Evolutionary conservation across 2,113 vertebrate species (phyloP), one percentile per base, ranked within the genome.

Genomic region (Platysternon megacephalum): DNA sequence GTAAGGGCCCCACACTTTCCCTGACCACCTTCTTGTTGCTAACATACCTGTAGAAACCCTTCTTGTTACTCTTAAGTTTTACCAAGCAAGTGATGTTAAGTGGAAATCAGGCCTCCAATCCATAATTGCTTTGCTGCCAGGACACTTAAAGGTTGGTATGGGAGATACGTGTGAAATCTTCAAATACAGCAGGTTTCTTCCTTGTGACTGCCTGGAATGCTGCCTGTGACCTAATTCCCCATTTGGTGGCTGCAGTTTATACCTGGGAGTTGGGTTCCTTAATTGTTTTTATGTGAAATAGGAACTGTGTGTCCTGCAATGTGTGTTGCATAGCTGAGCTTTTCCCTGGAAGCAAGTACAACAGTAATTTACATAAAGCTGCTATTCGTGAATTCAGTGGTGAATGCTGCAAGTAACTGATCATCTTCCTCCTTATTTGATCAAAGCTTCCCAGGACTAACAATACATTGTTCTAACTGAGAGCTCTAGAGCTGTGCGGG

Each of bases 151-250:
- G 28, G 8, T 74, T 55, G 78, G 22, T 28, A 78, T 91, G 39
- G 44, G 17, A 48, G 74, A 44, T 76, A 83, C 56, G 35, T 74
- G 42, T 35, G 55, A 90, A 76, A 56, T 81, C 26, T 12, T 86
- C 4, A 1, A 1, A 0, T 48, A 11, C 6, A 1, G 82, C 42
- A 72, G 52, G 6, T 78, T 29, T 51, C 51, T 35, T 72, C 84
- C 39, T 29, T 84, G 26, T 85, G 83, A 3, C 29, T 88, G 0
- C 3, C 42, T 26, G 11, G 17, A 22, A 1, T 80, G 55, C 56
- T 65, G 4, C 24, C 42, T 82, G 81, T 82, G 79, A 78, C 9
- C 4, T 24, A 16, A 1, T 88, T 49, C 22, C 0, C 0, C 42
- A 4, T 79, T 88, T 55, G 91, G 21, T 81, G 13, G 28, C 61